phyloP scores from a whole-genome alignment of 2,888 invertebrate genomes.

The Leptura quadrifasciata region DNA sequence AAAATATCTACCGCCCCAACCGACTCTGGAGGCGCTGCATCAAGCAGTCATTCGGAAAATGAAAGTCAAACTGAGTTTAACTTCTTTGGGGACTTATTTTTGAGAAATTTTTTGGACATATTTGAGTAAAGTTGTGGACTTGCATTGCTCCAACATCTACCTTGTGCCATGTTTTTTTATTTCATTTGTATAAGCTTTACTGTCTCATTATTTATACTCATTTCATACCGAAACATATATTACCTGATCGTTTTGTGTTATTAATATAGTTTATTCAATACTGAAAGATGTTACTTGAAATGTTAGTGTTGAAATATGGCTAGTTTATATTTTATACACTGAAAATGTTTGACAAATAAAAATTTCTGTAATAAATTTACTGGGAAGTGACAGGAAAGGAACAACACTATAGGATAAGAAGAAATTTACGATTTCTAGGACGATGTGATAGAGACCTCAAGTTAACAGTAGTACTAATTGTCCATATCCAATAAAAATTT shows the following conservation, averaged over 20 bases:
- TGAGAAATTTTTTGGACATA: background rate
- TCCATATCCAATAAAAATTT: no score
- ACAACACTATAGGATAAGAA: background rate
- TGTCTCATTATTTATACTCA: background rate
- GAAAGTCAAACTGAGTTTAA: background rate
- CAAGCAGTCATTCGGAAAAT: background rate
- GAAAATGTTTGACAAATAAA: background rate
- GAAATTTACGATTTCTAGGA: background rate
- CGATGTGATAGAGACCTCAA: background rate
- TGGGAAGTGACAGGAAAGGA: background rate
- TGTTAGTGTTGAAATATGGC: no score
- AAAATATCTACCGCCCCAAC: background rate
- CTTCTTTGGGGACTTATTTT: background rate
- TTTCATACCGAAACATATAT: background rate
- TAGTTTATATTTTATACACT: background rate
- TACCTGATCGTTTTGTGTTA: background rate
- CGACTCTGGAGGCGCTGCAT: background rate
- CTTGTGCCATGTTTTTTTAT: background rate
- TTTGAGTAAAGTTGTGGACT: background rate
- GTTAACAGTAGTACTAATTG: no score
- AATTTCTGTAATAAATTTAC: slow-evolving; percentile 1
- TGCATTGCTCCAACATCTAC: no score
- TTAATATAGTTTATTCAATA: background rate
- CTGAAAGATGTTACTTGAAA: background rate
- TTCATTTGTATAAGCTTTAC: background rate